phyloP scores from a whole-genome alignment of 2,113 vertebrate genomes.

The Onychostoma macrolepis region DNA sequence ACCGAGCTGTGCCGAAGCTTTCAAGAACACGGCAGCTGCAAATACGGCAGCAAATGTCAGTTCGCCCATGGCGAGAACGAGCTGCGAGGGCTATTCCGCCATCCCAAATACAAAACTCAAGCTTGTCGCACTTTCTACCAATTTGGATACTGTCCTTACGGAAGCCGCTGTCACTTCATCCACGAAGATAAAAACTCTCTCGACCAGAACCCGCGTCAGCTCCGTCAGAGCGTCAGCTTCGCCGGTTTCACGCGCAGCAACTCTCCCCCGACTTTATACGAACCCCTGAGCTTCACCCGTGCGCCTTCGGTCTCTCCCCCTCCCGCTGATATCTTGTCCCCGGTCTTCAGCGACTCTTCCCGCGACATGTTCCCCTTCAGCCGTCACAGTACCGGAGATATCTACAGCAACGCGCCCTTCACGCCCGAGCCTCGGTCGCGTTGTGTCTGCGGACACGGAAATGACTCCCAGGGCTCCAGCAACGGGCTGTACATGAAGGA shows the following conservation, averaged over 20 bases:
- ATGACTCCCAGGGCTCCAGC: slow-evolving; percentile 59
- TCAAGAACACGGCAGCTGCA: slow-evolving; percentile 80
- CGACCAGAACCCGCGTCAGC: slow-evolving; percentile 65
- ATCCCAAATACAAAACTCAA: slow-evolving; percentile 93
- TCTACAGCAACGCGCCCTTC: slow-evolving; percentile 74
- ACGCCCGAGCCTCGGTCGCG: slow-evolving; percentile 69
- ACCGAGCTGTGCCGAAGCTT: slow-evolving; percentile 82
- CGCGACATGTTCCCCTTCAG: slow-evolving; percentile 74
- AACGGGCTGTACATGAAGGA: slow-evolving; percentile 59
- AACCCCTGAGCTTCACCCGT: slow-evolving; percentile 77
- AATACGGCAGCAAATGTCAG: slow-evolving; percentile 83
- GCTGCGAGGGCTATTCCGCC: slow-evolving; percentile 82
- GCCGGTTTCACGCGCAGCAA: slow-evolving; percentile 79
- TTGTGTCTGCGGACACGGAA: slow-evolving; percentile 77
- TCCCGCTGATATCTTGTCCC: slow-evolving; percentile 75
- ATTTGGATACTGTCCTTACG: slow-evolving; percentile 89
- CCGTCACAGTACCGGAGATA: slow-evolving; percentile 72
- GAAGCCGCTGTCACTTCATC: slow-evolving; percentile 89
- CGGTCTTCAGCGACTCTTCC: slow-evolving; percentile 68
- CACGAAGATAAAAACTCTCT: slow-evolving; percentile 76
- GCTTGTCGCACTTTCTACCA: slow-evolving; percentile 90
- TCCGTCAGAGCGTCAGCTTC: slow-evolving; percentile 87
- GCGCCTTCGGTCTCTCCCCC: slow-evolving; percentile 83
- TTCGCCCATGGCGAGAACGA: slow-evolving; percentile 87
- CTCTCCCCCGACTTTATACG: slow-evolving; percentile 71